These are phyloP conservation scores for Machimus rusticus DNA, from an alignment of 2,888 invertebrate species.

Conservation along the genomic window DNA sequence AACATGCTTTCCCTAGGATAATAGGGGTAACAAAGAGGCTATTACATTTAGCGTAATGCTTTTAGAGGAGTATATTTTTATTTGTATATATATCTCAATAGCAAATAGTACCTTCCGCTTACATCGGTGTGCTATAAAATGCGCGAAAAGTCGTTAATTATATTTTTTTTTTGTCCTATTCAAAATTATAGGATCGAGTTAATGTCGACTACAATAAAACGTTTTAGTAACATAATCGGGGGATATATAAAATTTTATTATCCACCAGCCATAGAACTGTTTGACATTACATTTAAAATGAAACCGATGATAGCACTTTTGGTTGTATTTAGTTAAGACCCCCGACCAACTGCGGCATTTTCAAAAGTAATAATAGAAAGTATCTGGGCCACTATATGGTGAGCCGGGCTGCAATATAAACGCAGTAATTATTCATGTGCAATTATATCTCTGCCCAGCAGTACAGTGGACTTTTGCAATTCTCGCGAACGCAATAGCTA, in stretches of 20 bases:
- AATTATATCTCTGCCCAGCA: neutral
- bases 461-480: neutral
- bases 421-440: slow-evolving; percentile 24
- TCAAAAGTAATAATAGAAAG: neutral
- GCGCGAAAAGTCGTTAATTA: neutral
- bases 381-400: neutral
- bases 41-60: neutral
- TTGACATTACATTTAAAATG: neutral
- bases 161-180: neutral
- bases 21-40: neutral
- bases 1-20: neutral
- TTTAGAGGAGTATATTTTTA: neutral
- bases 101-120: neutral
- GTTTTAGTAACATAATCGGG: neutral
- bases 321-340: neutral
- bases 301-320: neutral
- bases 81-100: neutral
- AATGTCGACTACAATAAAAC: neutral
- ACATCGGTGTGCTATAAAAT: neutral
- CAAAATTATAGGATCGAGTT: neutral
- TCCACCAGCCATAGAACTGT: neutral
- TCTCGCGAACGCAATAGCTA: slow-evolving; percentile 16
- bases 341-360: neutral
- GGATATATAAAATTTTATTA: neutral
- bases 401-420: neutral